phyloP scores from a whole-genome alignment of 2,888 invertebrate genomes.

The Atethmia centrago region DNA sequence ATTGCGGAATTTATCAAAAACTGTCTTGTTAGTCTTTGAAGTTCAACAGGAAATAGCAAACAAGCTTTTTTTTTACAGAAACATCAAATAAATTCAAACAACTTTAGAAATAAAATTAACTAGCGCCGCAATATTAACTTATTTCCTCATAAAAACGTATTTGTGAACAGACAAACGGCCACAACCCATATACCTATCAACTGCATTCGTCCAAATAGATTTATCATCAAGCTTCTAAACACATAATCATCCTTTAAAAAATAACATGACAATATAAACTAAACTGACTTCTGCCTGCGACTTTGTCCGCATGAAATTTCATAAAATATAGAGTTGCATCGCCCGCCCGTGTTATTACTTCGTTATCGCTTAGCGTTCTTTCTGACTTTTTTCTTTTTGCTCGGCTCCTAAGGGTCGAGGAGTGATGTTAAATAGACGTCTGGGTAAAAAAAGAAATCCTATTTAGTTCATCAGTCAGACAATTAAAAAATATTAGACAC shows the following conservation, averaged over 20 bases:
- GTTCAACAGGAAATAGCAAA: constrained; percentile 26
- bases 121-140: constrained; percentile 37
- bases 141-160: constrained; percentile 49
- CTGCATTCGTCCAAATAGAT: constrained; percentile 49
- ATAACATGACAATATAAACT: constrained; percentile 36
- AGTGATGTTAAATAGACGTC: not conserved
- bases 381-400: not conserved
- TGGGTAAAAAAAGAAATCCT: too few relatives aligned
- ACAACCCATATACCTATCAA: constrained; percentile 56
- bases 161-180: constrained; percentile 51
- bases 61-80: constrained; percentile 9
- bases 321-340: not conserved
- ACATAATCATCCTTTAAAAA: constrained; percentile 54
- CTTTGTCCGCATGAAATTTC: not conserved
- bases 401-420: too few relatives aligned
- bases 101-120: constrained; percentile 51
- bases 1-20: constrained; percentile 10
- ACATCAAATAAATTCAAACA: constrained; percentile 47
- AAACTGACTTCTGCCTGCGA: not conserved
- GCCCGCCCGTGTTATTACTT: not conserved
- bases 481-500: too few relatives aligned
- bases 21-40: constrained; percentile 34
- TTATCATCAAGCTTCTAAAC: constrained; percentile 51
- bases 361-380: too few relatives aligned
- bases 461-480: too few relatives aligned